Evolutionary conservation across 1,140 invertebrate genomes (phyloP).

Genomic region (Venustaconcha ellipsiformis): DNA sequence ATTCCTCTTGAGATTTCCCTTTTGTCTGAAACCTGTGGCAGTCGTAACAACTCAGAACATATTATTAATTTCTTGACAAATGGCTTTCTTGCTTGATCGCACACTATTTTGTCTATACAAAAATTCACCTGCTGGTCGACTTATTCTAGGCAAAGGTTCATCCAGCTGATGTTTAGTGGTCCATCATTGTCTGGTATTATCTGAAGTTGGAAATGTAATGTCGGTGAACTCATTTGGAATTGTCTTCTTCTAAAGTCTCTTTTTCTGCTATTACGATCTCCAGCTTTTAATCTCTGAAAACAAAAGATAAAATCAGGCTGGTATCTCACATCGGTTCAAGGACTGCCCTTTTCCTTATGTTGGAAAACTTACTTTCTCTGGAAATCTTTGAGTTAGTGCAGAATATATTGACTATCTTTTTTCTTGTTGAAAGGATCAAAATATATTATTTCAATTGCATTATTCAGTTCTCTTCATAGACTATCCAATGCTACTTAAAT

Average conservation of each 20-base stretch:
- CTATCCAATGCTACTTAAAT: no score
- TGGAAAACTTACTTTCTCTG: no score
- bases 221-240: not conserved
- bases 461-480: no score
- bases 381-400: no score
- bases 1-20: slow-evolving; percentile 26
- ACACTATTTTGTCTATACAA: slow-evolving; percentile 18
- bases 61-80: slow-evolving; percentile 21
- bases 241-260: not conserved
- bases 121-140: slow-evolving; percentile 29
- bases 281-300: no score
- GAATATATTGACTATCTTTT: no score
- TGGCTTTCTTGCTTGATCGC: slow-evolving; percentile 12
- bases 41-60: slow-evolving; percentile 32
- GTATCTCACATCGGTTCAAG: no score
- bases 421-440: no score
- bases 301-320: no score
- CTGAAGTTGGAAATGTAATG: not conserved
- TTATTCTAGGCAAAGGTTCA: slow-evolving; percentile 30
- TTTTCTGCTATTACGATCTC: no score
- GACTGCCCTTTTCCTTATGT: no score
- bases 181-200: slow-evolving; percentile 12
- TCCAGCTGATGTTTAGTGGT: slow-evolving; percentile 14
- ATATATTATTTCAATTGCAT: no score
- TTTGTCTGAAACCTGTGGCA: slow-evolving; percentile 11